Evolutionary conservation across 2,797 vertebrate species (phyloP), one percentile per base, ranked within the genome.

Genomic region (Peromyscus nudipes): DNA sequence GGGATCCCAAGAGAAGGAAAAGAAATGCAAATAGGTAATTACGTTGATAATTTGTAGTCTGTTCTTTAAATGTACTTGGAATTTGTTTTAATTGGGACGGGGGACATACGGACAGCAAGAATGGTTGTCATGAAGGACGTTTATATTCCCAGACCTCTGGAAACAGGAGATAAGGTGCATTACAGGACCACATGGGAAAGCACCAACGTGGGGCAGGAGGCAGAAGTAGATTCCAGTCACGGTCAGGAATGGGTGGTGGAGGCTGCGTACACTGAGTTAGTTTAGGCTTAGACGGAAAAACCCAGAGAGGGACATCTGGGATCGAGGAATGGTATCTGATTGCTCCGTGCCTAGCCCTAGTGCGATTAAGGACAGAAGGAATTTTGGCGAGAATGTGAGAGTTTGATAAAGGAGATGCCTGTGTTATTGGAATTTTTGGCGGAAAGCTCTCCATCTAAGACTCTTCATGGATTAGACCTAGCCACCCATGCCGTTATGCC

Each of bases 41-140:
- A 43, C 40, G 23, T 6, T 57, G 55, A 60, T 19, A 83, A 79
- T 80, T 77, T 83, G 83, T 77, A 69, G 40, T 88, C 62, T 95
- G 43, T 91, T 91, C 19, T 65, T 55, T 64, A 88, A 96, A 64
- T 37, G 25, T 69, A 73, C 37, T 40, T 5, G 29, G 55, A 23
- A 46, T 88, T 88, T 95, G 77, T 62, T 88, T 88, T 31, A 64
- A 93, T 77, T 62, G 40, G 55, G n/a, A 17, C 14, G 37, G n/a
- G 77, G 89, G 92, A 71, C 23, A 71, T 1, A 23, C n/a, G 89
- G 73, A 83, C 37, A 40, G 37, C 49, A 65, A 9, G 34, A 79
- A 88, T 46, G 46, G 40, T 40, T 34, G 16, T 65, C 31, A n/a
- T 29, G n/a, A 67, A 69, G 46, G 62, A 43, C 21, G 31, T 34